phyloP scores from a whole-genome alignment of 2,113 vertebrate species.

The Proterorhinus semilunaris region DNA sequence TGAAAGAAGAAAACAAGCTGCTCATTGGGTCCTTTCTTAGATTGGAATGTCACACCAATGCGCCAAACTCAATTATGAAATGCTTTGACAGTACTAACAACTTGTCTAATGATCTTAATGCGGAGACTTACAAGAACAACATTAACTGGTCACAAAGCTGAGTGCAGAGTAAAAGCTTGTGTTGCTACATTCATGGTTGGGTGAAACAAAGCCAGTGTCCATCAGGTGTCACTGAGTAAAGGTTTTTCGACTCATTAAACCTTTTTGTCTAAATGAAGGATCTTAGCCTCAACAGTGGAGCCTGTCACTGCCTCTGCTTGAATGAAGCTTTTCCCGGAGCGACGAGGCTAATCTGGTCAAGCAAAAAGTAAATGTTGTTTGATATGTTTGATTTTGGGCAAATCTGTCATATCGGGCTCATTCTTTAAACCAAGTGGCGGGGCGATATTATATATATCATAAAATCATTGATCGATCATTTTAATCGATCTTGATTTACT shows the following conservation, averaged over 20 bases:
- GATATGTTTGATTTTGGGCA: no score
- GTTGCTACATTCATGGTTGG: conserved; percentile 16
- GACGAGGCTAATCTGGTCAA: conserved; percentile 26
- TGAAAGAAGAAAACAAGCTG: no score
- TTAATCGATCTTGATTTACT: no score
- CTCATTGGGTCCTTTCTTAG: no score
- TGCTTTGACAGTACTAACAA: not conserved
- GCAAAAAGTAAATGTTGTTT: not conserved
- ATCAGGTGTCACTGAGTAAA: conserved; percentile 48
- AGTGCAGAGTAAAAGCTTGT: conserved; percentile 30
- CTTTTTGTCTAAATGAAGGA: conserved; percentile 39
- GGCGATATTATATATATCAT: no score
- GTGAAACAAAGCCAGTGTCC: conserved; percentile 6
- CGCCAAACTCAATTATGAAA: no score
- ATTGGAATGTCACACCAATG: no score
- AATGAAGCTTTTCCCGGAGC: conserved; percentile 19
- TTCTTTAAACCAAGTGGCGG: no score
- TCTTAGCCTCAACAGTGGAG: conserved; percentile 22
- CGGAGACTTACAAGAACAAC: not conserved
- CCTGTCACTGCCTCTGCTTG: not conserved
- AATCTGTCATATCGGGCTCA: no score
- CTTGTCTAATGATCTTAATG: not conserved
- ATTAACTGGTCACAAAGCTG: conserved; percentile 9
- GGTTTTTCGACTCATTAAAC: conserved; percentile 54
- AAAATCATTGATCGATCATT: no score